Conservation (phyloP, 1,140 invertebrate species). For the Solenopsis fugax region DNA sequence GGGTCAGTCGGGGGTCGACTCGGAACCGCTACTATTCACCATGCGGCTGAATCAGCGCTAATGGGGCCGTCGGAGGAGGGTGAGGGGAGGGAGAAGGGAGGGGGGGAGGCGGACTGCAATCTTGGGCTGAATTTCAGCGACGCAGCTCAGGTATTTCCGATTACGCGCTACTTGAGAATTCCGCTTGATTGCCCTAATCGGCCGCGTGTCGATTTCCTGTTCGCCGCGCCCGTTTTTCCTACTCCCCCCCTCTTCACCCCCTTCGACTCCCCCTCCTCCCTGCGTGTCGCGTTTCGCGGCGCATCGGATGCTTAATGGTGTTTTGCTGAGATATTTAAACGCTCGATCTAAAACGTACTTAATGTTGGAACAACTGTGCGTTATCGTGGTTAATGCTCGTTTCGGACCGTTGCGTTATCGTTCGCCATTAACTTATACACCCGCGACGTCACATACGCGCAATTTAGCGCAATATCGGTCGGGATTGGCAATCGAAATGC, state of each 20-base stretch:
- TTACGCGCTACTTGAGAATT: slow-evolving; percentile 61
- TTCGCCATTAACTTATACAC: neutral
- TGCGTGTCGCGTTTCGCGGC: neutral
- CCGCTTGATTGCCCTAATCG: slow-evolving; percentile 50
- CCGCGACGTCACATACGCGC: neutral
- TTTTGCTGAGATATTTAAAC: neutral
- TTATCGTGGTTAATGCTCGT: slow-evolving; percentile 20
- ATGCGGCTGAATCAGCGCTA: slow-evolving; percentile 54
- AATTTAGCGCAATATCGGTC: neutral
- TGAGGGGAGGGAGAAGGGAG: too few relatives aligned
- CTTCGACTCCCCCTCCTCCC: too few relatives aligned
- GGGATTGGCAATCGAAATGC: neutral
- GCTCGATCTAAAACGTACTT: neutral
- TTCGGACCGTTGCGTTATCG: neutral
- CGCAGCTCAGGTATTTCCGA: slow-evolving; percentile 60
- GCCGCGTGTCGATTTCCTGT: slow-evolving; percentile 43
- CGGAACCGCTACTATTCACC: neutral
- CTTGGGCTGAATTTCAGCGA: slow-evolving; percentile 55
- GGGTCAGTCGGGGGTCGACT: slow-evolving; percentile 24
- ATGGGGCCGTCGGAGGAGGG: neutral
- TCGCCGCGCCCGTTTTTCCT: neutral
- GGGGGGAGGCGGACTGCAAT: slow-evolving; percentile 5
- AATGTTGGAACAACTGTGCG: slow-evolving; percentile 1
- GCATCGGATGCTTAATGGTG: neutral
- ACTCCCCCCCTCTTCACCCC: too few relatives aligned